Conservation (phyloP, 2,888 invertebrate species). For the Smittia aterrima region DNA sequence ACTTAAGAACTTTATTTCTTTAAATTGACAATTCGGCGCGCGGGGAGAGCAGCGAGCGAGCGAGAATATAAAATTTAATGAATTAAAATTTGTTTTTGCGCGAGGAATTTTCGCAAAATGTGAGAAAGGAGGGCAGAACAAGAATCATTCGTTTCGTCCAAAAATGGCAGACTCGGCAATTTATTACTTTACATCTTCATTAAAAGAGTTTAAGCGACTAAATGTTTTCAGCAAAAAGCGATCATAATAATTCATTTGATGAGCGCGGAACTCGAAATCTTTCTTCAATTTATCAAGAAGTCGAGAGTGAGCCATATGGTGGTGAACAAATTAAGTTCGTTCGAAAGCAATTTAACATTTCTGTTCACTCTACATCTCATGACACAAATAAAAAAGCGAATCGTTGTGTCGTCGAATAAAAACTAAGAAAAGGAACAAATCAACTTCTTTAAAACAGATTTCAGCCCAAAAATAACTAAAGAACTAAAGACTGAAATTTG, state of each 20-base stretch:
- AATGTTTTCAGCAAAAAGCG: slow-evolving; percentile 33
- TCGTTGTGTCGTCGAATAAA: background rate
- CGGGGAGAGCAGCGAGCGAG: background rate
- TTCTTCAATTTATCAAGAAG: background rate
- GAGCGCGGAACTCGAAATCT: background rate
- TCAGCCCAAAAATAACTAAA: background rate
- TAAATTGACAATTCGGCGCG: slow-evolving; percentile 33
- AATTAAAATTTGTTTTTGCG: slow-evolving; percentile 26
- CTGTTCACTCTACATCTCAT: background rate
- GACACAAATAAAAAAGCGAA: background rate
- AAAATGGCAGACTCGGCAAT: slow-evolving; percentile 31
- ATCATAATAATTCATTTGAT: slow-evolving; percentile 34
- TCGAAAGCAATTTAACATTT: background rate
- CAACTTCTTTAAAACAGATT: background rate
- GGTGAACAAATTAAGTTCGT: slow-evolving; percentile 33
- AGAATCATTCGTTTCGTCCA: slow-evolving; percentile 32
- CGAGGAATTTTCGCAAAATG: background rate
- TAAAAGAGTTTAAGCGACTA: slow-evolving; percentile 26
- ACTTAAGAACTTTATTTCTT: background rate
- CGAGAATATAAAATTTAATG: slow-evolving; percentile 30
- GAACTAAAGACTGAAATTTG: slow-evolving; percentile 2
- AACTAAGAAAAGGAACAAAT: background rate
- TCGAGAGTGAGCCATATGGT: background rate
- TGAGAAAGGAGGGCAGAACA: slow-evolving; percentile 14
- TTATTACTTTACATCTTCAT: slow-evolving; percentile 38